Evolutionary conservation across 2,113 vertebrate genomes (phyloP), one percentile per base, ranked within the genome.

Genomic region (Callionymus lyra): DNA sequence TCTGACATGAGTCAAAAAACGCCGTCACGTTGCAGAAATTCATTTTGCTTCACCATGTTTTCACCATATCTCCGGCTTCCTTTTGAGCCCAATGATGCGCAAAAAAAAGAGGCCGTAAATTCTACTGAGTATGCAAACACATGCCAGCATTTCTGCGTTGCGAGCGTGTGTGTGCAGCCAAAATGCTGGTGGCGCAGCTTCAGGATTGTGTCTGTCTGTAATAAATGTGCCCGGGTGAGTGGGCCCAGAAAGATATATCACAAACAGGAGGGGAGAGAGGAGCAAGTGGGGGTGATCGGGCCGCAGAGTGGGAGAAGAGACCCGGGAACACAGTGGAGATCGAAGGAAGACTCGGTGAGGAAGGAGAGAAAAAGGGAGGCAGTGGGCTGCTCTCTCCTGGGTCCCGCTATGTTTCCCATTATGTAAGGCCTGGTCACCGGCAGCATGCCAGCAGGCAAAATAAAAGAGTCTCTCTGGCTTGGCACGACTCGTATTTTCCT

Each of bases 391-490:
- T 88, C 82, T 94, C 92, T 94, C 90, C 87, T 88, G 94, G 90
- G 92, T 87, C 91, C 88, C 85, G 90, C 93, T 93, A 97, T 98
- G 95, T 97, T 98, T 97, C 94, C 94, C 94, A 97, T 98, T 98
- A 97, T 98, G 95, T 97, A 98, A 98, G 92, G 91, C 93, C 91
- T 97, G 94, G 95, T 95, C 95, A 96, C 91, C 92, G 95, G 95
- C 94, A 94, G 91, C 85, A 87, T 92, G 95, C 95, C 95, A 98
- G 89, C 84, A 91, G 91, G 92, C 90, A 94, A 94, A 98, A 97
- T 96, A 93, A 97, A 97, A 97, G 94, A 95, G 92, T 94, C 91
- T 97, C 92, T 94, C 94, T 97, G 92, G 95, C 94, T 98, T 98
- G 95, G 95, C 94, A 95, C 88, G 59, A 87, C 83, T 91, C 90